Conservation (phyloP, 2,797 vertebrate genomes). For the Yasuhikotakia modesta region DNA sequence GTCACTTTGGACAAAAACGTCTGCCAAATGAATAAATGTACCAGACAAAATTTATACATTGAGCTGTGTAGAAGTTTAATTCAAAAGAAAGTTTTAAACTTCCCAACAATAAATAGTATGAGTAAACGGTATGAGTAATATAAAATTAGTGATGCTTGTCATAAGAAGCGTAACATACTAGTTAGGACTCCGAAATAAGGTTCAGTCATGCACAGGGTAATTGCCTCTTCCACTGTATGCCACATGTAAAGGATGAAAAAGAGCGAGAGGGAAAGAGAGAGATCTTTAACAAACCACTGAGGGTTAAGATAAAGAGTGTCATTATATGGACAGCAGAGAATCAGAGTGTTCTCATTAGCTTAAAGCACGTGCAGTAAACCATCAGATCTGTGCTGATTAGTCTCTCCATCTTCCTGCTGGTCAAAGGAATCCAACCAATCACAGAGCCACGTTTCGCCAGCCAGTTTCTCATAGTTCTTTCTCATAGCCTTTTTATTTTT, state of each 20-base stretch:
- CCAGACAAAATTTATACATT: too few species aligned
- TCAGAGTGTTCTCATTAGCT: constrained; percentile 36
- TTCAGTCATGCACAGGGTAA: neutral
- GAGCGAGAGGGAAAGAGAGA: neutral
- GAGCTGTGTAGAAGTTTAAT: too few species aligned
- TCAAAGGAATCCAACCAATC: constrained; percentile 25
- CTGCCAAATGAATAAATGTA: too few species aligned
- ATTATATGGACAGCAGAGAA: constrained; percentile 31
- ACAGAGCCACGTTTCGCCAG: neutral
- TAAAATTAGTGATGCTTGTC: neutral
- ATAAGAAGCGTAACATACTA: neutral
- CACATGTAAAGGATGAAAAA: constrained; percentile 40
- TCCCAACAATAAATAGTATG: too few species aligned
- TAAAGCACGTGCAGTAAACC: constrained; percentile 23
- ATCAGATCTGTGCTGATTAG: constrained; percentile 32
- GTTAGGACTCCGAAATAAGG: neutral
- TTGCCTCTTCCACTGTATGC: constrained; percentile 7
- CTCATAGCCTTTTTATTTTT: neutral
- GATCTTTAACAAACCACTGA: constrained; percentile 16
- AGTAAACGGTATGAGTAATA: neutral
- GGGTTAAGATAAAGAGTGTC: constrained; percentile 34
- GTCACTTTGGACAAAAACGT: too few species aligned
- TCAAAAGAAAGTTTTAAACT: too few species aligned
- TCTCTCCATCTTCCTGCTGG: constrained; percentile 28
- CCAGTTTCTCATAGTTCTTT: neutral